Evolutionary conservation across 2,888 invertebrate species (phyloP).

Genomic region (Mythimna pallens): DNA sequence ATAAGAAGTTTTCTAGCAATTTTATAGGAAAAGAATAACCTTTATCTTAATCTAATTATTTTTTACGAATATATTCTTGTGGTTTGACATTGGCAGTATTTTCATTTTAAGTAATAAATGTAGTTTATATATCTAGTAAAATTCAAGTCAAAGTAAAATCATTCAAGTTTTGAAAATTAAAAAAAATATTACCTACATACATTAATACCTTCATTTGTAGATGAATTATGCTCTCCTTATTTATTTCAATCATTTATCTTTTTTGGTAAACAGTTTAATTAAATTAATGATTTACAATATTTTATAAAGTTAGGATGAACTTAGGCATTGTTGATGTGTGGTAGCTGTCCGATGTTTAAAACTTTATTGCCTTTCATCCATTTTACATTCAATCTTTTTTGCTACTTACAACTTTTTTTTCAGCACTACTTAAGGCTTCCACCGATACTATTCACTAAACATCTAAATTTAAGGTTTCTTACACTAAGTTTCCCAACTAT

Average conservation of each 20-base stretch:
- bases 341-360: neutral
- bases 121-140: too few species aligned
- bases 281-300: too few species aligned
- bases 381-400: neutral
- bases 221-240: too few species aligned
- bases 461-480: slow-evolving; percentile 59
- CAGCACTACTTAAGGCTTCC: neutral
- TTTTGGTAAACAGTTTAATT: too few species aligned
- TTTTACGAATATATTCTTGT: neutral
- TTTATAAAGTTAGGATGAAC: too few species aligned
- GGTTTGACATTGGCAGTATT: neutral
- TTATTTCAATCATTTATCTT: too few species aligned
- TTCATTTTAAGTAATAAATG: neutral
- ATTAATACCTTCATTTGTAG: too few species aligned
- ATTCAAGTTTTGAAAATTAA: neutral
- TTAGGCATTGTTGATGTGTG: too few species aligned
- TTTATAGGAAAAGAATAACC: neutral
- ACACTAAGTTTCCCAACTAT: slow-evolving; percentile 64
- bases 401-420: neutral
- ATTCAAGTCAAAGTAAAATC: neutral
- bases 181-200: too few species aligned
- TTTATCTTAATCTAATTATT: neutral
- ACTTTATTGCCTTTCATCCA: neutral
- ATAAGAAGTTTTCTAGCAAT: neutral
- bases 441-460: slow-evolving; percentile 8